Percentiles rank a stretch among this genome's conserved stretches.
phyloP scores from a whole-genome alignment of 2,797 vertebrate species.

The Lepus oiostolus region DNA sequence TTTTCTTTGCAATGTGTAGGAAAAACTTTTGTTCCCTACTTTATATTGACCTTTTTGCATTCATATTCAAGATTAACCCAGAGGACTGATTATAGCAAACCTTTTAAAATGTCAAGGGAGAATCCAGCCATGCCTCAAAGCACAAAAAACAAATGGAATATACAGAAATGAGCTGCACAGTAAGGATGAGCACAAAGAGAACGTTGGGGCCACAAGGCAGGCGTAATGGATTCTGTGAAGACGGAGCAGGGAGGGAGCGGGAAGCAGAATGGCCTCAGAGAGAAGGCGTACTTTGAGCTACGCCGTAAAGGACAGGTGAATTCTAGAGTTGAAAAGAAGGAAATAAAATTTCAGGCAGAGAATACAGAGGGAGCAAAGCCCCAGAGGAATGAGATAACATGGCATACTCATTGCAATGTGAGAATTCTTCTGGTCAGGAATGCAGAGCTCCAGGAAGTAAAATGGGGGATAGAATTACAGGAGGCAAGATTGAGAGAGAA shows the following conservation, averaged over 20 bases:
- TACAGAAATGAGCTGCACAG: background rate
- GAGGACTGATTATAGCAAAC: slow-evolving; percentile 64
- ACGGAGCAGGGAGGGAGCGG: background rate
- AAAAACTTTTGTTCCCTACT: slow-evolving; percentile 16
- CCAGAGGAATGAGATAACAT: background rate
- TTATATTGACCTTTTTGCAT: slow-evolving; percentile 40
- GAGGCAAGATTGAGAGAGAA: background rate
- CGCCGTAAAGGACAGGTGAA: slow-evolving; percentile 60
- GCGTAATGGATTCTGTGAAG: background rate
- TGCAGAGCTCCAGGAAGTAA: background rate
- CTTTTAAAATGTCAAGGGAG: slow-evolving; percentile 65
- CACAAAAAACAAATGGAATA: slow-evolving; percentile 54
- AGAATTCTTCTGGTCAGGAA: background rate
- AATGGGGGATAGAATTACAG: background rate
- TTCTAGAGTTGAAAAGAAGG: slow-evolving; percentile 16
- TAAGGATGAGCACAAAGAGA: background rate
- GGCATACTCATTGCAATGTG: background rate
- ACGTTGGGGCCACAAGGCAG: slow-evolving; percentile 17
- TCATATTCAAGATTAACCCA: slow-evolving; percentile 55
- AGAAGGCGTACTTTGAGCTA: slow-evolving; percentile 66
- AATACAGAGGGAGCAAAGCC: background rate
- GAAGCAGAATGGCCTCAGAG: slow-evolving; percentile 8
- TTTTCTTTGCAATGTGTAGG: background rate
- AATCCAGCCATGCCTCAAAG: slow-evolving; percentile 1
- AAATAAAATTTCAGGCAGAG: slow-evolving; percentile 64